phyloP scores from a whole-genome alignment of 2,888 invertebrate genomes.

The Cephus nigrinus region DNA sequence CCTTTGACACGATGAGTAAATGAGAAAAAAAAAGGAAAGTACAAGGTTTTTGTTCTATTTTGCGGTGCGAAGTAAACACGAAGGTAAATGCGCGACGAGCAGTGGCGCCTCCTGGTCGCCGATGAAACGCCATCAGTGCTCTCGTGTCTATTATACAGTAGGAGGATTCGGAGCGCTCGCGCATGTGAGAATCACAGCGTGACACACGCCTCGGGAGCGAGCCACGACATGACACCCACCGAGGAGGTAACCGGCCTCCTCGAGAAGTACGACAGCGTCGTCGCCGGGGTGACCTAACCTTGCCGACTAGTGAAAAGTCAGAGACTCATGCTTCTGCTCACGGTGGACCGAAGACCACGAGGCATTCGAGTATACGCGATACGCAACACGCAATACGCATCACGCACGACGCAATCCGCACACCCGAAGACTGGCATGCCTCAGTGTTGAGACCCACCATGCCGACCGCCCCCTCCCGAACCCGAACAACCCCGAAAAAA shows the following conservation, averaged over 20 bases:
- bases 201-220: slow-evolving; percentile 32
- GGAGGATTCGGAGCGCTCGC: slow-evolving; percentile 11
- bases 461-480: slow-evolving; percentile 33
- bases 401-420: slow-evolving; percentile 31
- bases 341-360: slow-evolving; percentile 17
- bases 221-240: slow-evolving; percentile 36
- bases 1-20: background rate
- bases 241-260: slow-evolving; percentile 1
- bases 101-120: slow-evolving; percentile 44
- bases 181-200: slow-evolving; percentile 37
- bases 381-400: slow-evolving; percentile 1
- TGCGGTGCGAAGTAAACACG: slow-evolving; percentile 41
- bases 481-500: slow-evolving; percentile 33
- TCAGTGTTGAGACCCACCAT: slow-evolving; percentile 34
- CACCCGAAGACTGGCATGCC: slow-evolving; percentile 38
- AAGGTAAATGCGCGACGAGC: slow-evolving; percentile 25
- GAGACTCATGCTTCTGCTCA: background rate
- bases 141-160: slow-evolving; percentile 2
- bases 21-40: background rate
- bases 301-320: background rate
- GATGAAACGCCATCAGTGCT: slow-evolving; percentile 41
- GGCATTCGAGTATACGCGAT: slow-evolving; percentile 10
- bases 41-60: background rate
- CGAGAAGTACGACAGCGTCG: slow-evolving; percentile 7
- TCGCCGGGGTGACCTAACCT: slow-evolving; percentile 30